Percentiles rank a stretch among this genome's conserved stretches.
Evolutionary conservation across 2,888 invertebrate genomes (phyloP).

Genomic region (Glyphotaelius pellucidus): DNA sequence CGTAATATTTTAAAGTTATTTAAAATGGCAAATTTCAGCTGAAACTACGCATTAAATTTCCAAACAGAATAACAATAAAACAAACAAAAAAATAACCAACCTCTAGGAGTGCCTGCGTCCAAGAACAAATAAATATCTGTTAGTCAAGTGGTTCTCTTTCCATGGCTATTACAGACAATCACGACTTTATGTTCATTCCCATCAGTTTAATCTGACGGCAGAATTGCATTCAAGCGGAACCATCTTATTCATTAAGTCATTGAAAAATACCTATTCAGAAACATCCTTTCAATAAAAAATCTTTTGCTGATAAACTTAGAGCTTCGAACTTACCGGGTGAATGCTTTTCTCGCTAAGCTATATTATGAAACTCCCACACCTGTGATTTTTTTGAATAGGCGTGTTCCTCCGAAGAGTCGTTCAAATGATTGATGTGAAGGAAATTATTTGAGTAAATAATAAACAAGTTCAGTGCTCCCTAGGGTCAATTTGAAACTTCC

Average conservation of each 20-base stretch:
- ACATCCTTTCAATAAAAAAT: not conserved
- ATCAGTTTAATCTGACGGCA: not conserved
- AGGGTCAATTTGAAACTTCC: not conserved
- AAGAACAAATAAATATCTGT: slow-evolving; percentile 65
- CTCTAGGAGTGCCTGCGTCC: slow-evolving; percentile 68
- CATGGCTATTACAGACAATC: slow-evolving; percentile 41
- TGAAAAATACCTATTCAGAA: not conserved
- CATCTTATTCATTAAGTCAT: not conserved
- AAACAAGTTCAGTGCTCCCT: not conserved
- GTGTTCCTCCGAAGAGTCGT: not conserved
- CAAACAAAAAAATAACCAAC: slow-evolving; percentile 64
- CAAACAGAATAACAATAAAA: not conserved
- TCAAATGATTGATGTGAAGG: not conserved
- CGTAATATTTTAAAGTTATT: too few relatives aligned
- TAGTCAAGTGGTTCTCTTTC: slow-evolving; percentile 62
- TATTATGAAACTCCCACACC: not conserved
- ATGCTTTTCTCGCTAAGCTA: not conserved
- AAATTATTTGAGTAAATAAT: not conserved
- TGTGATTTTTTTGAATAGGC: not conserved
- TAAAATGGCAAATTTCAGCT: not conserved
- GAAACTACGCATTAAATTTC: not conserved
- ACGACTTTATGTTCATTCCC: not conserved
- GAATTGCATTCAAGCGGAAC: not conserved
- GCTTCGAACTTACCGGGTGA: not conserved
- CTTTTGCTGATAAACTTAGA: not conserved